Base-by-base conservation (phyloP, 1,140 invertebrate species). In the Musca domestica region DNA sequence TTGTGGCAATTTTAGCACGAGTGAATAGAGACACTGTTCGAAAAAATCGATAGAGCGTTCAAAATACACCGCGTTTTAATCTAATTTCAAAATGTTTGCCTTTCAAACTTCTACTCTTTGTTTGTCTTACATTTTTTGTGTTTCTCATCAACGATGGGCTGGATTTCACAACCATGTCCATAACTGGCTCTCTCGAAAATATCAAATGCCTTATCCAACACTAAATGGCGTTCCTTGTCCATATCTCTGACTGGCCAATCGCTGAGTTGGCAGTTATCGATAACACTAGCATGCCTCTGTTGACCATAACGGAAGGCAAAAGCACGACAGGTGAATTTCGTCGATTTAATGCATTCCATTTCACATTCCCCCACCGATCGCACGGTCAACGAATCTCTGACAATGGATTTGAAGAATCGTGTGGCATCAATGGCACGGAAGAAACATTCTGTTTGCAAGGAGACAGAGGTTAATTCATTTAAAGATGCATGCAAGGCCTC, bases 141-240 rank as follows among this genome's bases (percentile, higher is more conserved):
- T 67, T 85, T 84, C 14, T 79, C 80, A 71, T 83, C 79, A 6
- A 80, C 71, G 22, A 81, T 80, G 48, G 81, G 85, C 73, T 87
- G 84, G 1, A 89, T 86, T 77, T 92, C 90, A 70, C 91, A 92
- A 1, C 91, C 91, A 61, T 90, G 86, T 0, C 91, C 91, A 71
- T 89, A 92, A 76, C 91, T 92, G 0, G 90, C 91, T 51, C 91
- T 82, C 64, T 92, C 88, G 68, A 92, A 93, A 20, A 93, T 83
- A 76, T 92, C 91, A 47, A 90, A 90, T 0, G 87, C 85, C 0
- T 82, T 76, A 76, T 89, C 88, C 12, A 86, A 82, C 0, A 85
- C 81, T 0, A 90, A 82, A 66, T 89, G 87, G 0, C 78, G 74
- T 4, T 80, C 75, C 9, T 87, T 85, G 65, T 88, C 84, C 64